Percentiles rank a stretch among this genome's conserved stretches.
These are phyloP conservation scores for Formica exsecta DNA, from an alignment of 1,140 invertebrate genomes.

Conservation along the genomic window DNA sequence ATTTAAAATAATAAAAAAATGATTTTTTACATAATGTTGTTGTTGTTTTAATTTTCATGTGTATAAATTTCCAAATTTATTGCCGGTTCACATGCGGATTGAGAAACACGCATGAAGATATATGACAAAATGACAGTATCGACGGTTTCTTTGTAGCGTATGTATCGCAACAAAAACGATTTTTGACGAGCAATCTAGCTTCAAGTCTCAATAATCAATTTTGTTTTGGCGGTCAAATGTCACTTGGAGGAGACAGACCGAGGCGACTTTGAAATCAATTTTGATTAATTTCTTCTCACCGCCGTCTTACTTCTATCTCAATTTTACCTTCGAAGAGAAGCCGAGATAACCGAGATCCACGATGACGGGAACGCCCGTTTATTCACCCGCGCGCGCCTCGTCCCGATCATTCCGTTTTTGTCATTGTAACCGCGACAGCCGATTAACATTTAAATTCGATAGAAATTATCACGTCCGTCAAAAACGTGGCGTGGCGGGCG, in stretches of 20 bases:
- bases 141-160: neutral
- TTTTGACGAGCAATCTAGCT: neutral
- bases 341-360: neutral
- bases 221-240: conserved; percentile 29
- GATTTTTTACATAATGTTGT: too few relatives aligned
- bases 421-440: neutral
- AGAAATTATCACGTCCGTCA: conserved; percentile 54
- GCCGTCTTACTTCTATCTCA: conserved; percentile 33
- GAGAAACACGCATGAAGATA: neutral
- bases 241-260: conserved; percentile 38
- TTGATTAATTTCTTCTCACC: conserved; percentile 58
- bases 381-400: neutral
- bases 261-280: conserved; percentile 33
- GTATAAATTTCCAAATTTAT: neutral
- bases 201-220: conserved; percentile 44
- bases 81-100: neutral
- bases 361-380: neutral
- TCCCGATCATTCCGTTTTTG: conserved; percentile 16
- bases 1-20: too few relatives aligned
- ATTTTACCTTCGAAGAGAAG: conserved; percentile 51
- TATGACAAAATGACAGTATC: neutral
- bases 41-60: neutral
- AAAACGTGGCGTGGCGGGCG: neutral
- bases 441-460: conserved; percentile 56
- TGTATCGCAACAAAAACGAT: neutral